Conservation (phyloP, 2,797 vertebrate genomes). For the Choloepus didactylus region DNA sequence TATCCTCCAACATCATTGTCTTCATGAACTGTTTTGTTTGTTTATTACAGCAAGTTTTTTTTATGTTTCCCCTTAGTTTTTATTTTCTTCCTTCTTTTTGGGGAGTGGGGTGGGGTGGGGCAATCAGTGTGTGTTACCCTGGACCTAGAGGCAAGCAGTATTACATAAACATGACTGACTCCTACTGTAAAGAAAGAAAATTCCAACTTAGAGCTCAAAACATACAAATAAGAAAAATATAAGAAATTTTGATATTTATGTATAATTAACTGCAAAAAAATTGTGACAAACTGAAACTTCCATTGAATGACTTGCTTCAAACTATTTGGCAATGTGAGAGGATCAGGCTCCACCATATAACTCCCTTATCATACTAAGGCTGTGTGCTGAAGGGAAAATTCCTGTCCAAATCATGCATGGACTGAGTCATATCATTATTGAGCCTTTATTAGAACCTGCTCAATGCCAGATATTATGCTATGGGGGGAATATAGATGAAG, state of each 20-base stretch:
- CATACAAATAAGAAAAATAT: background rate
- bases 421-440: background rate
- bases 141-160: background rate
- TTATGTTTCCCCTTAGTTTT: too few species aligned
- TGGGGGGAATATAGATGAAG: background rate
- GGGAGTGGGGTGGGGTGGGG: too few species aligned
- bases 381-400: background rate
- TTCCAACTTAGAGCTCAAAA: background rate
- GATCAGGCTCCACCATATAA: background rate
- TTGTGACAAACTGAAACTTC: background rate
- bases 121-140: background rate
- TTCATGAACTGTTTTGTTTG: background rate
- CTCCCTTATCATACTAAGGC: background rate
- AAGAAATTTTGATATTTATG: background rate
- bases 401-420: background rate
- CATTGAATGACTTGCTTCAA: background rate
- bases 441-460: background rate
- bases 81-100: background rate
- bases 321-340: background rate
- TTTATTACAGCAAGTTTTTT: background rate
- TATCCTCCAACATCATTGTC: background rate
- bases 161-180: background rate
- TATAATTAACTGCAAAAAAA: background rate
- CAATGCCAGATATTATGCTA: background rate
- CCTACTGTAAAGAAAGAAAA: background rate